Conservation (phyloP, 2,888 invertebrate genomes). For the Microplitis deprimator region DNA sequence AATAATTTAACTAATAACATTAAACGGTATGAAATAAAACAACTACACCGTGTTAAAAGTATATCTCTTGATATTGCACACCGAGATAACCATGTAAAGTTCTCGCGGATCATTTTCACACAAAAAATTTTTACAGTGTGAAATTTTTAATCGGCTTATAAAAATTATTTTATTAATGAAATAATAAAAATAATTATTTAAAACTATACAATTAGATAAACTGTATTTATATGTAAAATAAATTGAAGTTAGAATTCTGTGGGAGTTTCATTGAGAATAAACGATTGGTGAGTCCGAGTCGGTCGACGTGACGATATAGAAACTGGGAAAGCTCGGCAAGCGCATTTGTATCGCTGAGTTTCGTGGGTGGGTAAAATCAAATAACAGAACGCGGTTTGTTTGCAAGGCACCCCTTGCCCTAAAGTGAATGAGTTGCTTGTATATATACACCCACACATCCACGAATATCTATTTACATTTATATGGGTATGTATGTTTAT, state of each 20-base stretch:
- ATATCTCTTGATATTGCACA: too few species aligned
- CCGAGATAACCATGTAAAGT: too few species aligned
- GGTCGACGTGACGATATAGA: constrained; percentile 22
- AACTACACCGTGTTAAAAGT: too few species aligned
- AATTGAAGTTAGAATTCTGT: constrained; percentile 15
- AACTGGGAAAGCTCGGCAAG: constrained; percentile 4
- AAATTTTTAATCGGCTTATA: too few species aligned
- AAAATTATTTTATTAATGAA: background rate
- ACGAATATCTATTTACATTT: background rate
- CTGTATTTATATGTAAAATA: constrained; percentile 11
- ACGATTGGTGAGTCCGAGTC: background rate
- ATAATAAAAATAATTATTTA: constrained; percentile 15
- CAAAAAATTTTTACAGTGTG: too few species aligned
- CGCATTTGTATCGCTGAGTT: constrained; percentile 25
- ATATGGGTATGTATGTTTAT: background rate
- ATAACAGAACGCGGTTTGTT: constrained; percentile 66
- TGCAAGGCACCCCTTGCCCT: constrained; percentile 59
- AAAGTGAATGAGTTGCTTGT: constrained; percentile 43
- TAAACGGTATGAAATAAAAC: too few species aligned
- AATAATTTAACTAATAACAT: too few species aligned
- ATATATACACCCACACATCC: constrained; percentile 50
- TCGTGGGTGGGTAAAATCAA: constrained; percentile 58
- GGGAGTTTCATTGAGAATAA: constrained; percentile 5
- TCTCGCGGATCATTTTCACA: too few species aligned
- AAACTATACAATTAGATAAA: constrained; percentile 13